Percentiles rank a stretch among this genome's conserved stretches.
Conservation (phyloP, 2,888 invertebrate genomes). For the Drosophila diplacantha region DNA sequence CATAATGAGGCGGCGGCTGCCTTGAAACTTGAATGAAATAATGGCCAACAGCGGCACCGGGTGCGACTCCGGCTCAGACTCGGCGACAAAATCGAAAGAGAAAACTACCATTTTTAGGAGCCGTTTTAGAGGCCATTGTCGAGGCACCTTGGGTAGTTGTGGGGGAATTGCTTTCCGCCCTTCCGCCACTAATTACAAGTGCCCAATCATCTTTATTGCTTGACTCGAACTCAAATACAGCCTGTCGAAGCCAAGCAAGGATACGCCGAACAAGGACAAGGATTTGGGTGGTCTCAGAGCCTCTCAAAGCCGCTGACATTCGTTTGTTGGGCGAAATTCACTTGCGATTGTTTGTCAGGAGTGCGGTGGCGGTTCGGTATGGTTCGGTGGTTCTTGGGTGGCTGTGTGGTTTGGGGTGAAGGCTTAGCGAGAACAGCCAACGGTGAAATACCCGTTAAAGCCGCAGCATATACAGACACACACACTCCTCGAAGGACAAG, state of each 20-base stretch:
- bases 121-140: conserved; percentile 21
- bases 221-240: conserved; percentile 34
- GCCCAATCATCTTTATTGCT: conserved; percentile 67
- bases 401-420: conserved; percentile 2
- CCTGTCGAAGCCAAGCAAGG: conserved; percentile 34
- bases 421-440: conserved; percentile 37
- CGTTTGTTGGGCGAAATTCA: conserved; percentile 37
- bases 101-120: conserved; percentile 2
- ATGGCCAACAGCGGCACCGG: conserved; percentile 5
- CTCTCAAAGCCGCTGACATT: conserved; percentile 42
- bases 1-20: conserved; percentile 31
- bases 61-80: not conserved
- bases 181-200: conserved; percentile 57
- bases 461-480: conserved; percentile 37
- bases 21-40: conserved; percentile 16
- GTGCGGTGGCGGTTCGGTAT: conserved; percentile 7
- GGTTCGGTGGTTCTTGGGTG: conserved; percentile 6
- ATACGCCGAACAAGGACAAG: conserved; percentile 24
- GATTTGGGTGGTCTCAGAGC: conserved; percentile 12
- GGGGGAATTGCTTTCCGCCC: conserved; percentile 48
- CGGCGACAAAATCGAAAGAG: conserved; percentile 3
- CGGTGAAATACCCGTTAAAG: conserved; percentile 55
- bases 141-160: conserved; percentile 11
- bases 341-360: conserved; percentile 38
- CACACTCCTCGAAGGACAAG: conserved; percentile 6